phyloP scores from a whole-genome alignment of 2,797 vertebrate species.

The Poecilia wingei region DNA sequence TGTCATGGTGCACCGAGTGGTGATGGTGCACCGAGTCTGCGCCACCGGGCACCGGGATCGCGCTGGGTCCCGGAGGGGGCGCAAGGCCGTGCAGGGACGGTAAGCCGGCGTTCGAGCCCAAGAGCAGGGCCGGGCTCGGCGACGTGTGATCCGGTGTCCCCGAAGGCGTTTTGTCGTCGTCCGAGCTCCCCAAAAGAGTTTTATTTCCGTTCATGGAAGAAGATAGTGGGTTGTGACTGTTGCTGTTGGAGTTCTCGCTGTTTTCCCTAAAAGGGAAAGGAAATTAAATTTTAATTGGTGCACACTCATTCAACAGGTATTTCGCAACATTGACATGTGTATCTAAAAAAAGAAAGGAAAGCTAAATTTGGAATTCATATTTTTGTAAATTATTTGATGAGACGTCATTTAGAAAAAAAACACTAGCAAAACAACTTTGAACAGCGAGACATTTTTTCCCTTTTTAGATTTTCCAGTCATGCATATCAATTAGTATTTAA shows the following conservation, averaged over 20 bases:
- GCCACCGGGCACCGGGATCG: conserved; percentile 89
- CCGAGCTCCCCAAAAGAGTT: conserved; percentile 96
- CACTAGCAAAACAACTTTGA: background rate
- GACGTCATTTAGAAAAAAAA: background rate
- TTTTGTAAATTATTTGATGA: background rate
- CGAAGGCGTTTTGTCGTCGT: conserved; percentile 97
- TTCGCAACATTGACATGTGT: no score
- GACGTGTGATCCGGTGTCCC: conserved; percentile 96
- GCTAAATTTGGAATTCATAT: no score
- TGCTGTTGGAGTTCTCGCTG: conserved; percentile 97
- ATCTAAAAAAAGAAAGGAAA: no score
- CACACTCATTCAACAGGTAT: background rate
- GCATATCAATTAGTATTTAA: background rate
- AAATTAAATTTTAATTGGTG: background rate
- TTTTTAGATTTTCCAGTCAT: background rate
- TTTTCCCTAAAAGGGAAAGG: conserved; percentile 86
- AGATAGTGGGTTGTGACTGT: conserved; percentile 93
- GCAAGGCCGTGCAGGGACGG: conserved; percentile 92
- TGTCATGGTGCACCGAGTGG: conserved; percentile 97
- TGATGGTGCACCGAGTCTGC: conserved; percentile 93
- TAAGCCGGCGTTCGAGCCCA: conserved; percentile 87
- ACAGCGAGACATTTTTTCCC: background rate
- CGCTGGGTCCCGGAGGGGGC: conserved; percentile 95
- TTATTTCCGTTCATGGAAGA: conserved; percentile 98
- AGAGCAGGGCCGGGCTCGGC: conserved; percentile 91